These are phyloP conservation scores for Porites cylindrica DNA, from an alignment of 92 coral and sea anemone genomes.

Conservation along the genomic window DNA sequence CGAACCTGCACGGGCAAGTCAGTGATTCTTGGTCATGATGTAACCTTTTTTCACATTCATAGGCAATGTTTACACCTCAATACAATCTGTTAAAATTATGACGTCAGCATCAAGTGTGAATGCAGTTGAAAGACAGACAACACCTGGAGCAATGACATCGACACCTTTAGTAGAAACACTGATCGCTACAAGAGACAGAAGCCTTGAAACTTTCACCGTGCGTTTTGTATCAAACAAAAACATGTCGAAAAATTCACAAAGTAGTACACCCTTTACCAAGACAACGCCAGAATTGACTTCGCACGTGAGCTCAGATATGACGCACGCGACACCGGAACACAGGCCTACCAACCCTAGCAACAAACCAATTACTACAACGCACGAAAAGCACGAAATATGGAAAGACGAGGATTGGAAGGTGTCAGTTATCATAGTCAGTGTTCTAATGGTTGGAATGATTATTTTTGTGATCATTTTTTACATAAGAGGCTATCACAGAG, in stretches of 20 bases:
- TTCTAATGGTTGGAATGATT: not conserved
- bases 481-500: not conserved
- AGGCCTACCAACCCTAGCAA: not conserved
- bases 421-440: not conserved
- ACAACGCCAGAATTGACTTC: not conserved
- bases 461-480: not conserved
- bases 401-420: not conserved
- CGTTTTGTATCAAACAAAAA: not conserved
- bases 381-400: not conserved
- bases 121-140: not conserved
- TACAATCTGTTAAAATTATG: not conserved
- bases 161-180: not conserved
- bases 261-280: not conserved
- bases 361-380: not conserved
- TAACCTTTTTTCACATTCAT: not conserved
- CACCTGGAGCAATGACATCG: not conserved
- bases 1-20: too few relatives aligned
- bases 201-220: not conserved
- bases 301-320: not conserved
- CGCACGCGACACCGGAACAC: not conserved
- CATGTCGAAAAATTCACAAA: not conserved
- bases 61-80: not conserved
- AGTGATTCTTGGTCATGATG: not conserved
- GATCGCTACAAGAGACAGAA: not conserved
- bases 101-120: not conserved